Base-by-base conservation (phyloP, 2,113 vertebrate genomes). In the Xiphophorus hellerii region DNA sequence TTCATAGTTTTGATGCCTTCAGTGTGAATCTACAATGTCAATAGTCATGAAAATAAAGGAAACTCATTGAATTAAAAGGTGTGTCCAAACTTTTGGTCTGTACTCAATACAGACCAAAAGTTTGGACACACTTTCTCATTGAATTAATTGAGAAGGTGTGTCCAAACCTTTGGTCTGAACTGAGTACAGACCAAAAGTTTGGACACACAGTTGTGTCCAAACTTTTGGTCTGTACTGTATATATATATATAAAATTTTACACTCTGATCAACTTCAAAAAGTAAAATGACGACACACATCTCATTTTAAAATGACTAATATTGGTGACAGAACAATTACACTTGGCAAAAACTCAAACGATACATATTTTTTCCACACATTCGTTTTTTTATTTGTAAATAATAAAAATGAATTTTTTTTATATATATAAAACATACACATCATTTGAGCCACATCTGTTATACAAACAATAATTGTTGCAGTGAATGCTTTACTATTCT, bases 311-410 rank as follows among this genome's bases (percentile, higher is more conserved):
- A 25, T 5, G 27, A 6, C 29, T 4, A 12, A 11, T 5, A 25
- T 27, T 61, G 60, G n/a, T 4, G 25, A 28, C 60, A 20, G 5
- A 48, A 20, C 44, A 20, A 5, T 48, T 48, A 20, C 44, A 20
- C 44, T 48, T 48, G 14, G 17, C 44, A 73, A 25, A 42, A 44
- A 66, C 39, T 61, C 5, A 9, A 33, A 54, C 37, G 31, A 35
- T 1, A 64, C 11, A 29, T 0, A 6, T 44, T 83, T 91, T 91
- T 93, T 94, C 92, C 94, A 95, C 94, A 95, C 94, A 94, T 93
- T 94, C 93, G 92, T 93, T 81, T 73, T 95, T 95, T 95, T 48
- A 95, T 95, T 95, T 95, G 94, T 93, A 94, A 95, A 95, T 95
- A 90, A 95, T 95, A 94, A 94, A 95, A 95, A 95, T 93, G 74